Evolutionary conservation across 1,140 invertebrate genomes (phyloP), one percentile per base, ranked within the genome.

Genomic region (Gonioctena quinquepunctata): DNA sequence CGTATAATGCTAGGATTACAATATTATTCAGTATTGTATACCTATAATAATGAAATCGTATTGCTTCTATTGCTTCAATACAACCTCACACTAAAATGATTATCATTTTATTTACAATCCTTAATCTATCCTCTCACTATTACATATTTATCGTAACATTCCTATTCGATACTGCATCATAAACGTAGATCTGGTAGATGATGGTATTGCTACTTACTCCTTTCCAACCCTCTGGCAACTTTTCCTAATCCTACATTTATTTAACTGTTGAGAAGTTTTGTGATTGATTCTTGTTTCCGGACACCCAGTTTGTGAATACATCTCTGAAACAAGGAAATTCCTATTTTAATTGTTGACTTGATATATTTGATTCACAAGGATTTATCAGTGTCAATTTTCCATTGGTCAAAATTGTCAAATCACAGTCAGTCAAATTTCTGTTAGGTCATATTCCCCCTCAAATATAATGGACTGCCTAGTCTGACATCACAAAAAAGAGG

Each of bases 231-330:
- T 62, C 26, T 70, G 64, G 72, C 72, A 68, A 66, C 69, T 61
- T 52, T 70, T 60, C 67, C 68, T 73, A 74, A 60, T 26, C 11
- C 66, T 48, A 23, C 60, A 63, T 77, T 86, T 87, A 89, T 83
- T 88, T 89, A 68, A 89, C 87, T 57, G 87, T 87, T 42, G 87
- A 88, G 75, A 86, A 88, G 75, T 87, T 88, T 78, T 88, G 88
- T 75, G 87, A 83, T 75, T 89, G 86, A 82, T 90, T 92, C 84
- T 92, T 90, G 86, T 94, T 93, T 68, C 90, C 90, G 54, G 93
- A 90, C 71, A 96, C 94, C 94, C 94, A 96, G 26, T 90, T 93
- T 77, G 90, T 93, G 86, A 95, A 96, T 50, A 96, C 94, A 85
- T 96, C 93, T 85, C 94, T 95, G 87, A 48, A 88, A 89, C 72